Conservation (phyloP, 2,113 vertebrate species). For the Phyllostomus discolor region DNA sequence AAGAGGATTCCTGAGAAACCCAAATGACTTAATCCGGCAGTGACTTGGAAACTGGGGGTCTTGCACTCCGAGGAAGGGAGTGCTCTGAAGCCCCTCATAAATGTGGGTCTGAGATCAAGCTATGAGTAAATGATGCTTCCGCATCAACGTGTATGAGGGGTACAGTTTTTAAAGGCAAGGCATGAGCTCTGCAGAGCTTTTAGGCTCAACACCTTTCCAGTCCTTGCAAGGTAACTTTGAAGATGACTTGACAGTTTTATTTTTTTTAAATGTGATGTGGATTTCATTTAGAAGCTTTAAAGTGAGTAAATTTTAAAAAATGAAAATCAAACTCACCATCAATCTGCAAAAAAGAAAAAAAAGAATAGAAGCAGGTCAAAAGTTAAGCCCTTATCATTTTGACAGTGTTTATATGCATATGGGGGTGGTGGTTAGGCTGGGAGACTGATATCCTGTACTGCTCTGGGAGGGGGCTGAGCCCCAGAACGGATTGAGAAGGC, state of each 20-base stretch:
- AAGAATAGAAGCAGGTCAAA: not conserved
- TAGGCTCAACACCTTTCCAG: rapidly evolving
- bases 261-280: not conserved
- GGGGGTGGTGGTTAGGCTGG: not conserved
- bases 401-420: not conserved
- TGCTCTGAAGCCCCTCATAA: too few species aligned
- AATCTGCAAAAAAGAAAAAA: not conserved
- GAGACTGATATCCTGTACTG: not conserved
- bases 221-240: not conserved
- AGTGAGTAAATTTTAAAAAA: not conserved
- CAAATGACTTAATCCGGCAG: not conserved
- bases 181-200: not conserved
- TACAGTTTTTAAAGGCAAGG: not conserved
- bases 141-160: rapidly evolving
- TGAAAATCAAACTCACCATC: not conserved
- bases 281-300: not conserved
- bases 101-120: not conserved
- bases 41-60: not conserved
- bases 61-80: not conserved
- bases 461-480: not conserved
- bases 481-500: not conserved
- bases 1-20: not conserved
- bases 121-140: not conserved
- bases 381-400: not conserved
- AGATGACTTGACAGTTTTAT: not conserved